Evolutionary conservation across 2,113 vertebrate species (phyloP).

Genomic region (Holacanthus passer): DNA sequence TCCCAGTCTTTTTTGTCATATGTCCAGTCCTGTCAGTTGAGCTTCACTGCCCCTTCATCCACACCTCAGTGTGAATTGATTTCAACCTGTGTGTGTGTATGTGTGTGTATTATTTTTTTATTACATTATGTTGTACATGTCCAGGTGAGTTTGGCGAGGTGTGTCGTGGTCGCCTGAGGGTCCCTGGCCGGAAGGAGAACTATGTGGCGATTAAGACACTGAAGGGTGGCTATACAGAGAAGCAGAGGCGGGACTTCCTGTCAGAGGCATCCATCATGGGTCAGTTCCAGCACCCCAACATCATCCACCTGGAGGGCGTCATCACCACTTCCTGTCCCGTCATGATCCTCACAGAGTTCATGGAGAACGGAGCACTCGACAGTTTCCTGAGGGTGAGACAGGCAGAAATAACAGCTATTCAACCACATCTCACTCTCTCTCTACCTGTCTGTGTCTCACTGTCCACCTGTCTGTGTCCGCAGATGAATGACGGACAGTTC

Average conservation of each 20-base stretch:
- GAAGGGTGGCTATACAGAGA: conserved; percentile 72
- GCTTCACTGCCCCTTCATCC: no score
- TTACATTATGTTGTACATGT: background rate
- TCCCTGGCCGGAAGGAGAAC: conserved; percentile 70
- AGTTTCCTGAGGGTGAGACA: conserved; percentile 75
- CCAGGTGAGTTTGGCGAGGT: conserved; percentile 68
- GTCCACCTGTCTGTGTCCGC: background rate
- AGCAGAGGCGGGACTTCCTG: conserved; percentile 78
- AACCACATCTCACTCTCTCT: background rate
- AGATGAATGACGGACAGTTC: conserved; percentile 80
- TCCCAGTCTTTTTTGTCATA: no score
- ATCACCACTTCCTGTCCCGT: conserved; percentile 78
- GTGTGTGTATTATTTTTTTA: no score
- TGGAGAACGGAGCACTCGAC: conserved; percentile 80
- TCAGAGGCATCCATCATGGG: conserved; percentile 80
- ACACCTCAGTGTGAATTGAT: no score
- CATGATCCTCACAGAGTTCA: conserved; percentile 81
- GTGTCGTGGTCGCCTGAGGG: conserved; percentile 60
- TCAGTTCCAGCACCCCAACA: conserved; percentile 81
- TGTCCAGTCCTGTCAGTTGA: no score
- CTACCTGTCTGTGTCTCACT: background rate
- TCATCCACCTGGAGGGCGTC: conserved; percentile 80
- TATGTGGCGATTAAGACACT: conserved; percentile 77
- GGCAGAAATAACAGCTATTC: background rate
- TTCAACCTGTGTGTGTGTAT: no score